A percentile compares a stretch with the other conserved stretches of the same genome.
phyloP scores from a whole-genome alignment of 2,888 invertebrate genomes.

The Bombylius major region DNA sequence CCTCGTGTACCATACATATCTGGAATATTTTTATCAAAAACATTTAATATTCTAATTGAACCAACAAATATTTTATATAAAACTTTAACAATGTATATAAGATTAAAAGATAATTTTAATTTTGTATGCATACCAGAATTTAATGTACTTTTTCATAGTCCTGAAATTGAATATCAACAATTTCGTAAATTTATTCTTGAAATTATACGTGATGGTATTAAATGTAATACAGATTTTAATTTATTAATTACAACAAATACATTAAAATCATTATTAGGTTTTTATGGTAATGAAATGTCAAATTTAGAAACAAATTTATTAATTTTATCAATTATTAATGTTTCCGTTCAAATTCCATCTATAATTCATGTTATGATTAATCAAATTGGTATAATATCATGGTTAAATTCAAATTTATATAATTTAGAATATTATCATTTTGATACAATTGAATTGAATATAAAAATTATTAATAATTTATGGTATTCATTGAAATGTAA shows the following conservation, averaged over 20 bases:
- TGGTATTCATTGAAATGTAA: conserved; percentile 30
- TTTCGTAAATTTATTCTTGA: conserved; percentile 69
- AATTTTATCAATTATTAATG: conserved; percentile 51
- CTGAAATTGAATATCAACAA: conserved; percentile 52
- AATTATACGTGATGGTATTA: conserved; percentile 62
- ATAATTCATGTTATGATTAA: conserved; percentile 52
- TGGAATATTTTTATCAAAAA: conserved; percentile 29
- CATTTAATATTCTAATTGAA: conserved; percentile 53
- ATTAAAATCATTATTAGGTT: conserved; percentile 64
- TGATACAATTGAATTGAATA: conserved; percentile 32
- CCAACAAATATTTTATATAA: conserved; percentile 65
- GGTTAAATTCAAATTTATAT: conserved; percentile 42
- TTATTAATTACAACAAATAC: conserved; percentile 60
- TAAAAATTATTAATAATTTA: conserved; percentile 31
- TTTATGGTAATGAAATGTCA: conserved; percentile 50
- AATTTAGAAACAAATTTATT: conserved; percentile 48
- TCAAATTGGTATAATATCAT: conserved; percentile 56
- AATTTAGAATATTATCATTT: conserved; percentile 33
- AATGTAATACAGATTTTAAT: conserved; percentile 59
- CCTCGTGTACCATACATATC: conserved; percentile 32
- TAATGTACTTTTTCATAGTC: conserved; percentile 68
- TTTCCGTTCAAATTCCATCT: conserved; percentile 49
- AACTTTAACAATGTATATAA: conserved; percentile 62
- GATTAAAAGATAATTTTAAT: conserved; percentile 65
- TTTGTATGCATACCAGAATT: conserved; percentile 77